These are phyloP conservation scores for Dicaeum eximium DNA, from an alignment of 2,113 vertebrate genomes.

Conservation along the genomic window DNA sequence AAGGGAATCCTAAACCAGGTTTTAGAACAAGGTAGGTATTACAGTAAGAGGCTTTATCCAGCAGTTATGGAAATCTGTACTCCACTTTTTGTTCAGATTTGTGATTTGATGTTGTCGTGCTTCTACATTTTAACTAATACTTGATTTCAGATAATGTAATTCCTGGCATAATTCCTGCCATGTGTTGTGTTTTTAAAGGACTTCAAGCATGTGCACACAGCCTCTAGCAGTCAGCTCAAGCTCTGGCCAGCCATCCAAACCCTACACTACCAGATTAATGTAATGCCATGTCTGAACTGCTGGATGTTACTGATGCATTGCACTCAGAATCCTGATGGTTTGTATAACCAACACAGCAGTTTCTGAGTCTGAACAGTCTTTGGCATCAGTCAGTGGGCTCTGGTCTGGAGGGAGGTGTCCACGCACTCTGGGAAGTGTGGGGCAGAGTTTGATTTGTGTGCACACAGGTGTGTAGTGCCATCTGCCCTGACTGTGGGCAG, in stretches of 20 bases:
- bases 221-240: background rate
- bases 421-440: background rate
- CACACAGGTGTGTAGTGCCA: no score
- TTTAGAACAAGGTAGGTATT: constrained; percentile 3
- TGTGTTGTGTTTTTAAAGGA: background rate
- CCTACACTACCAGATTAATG: background rate
- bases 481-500: background rate
- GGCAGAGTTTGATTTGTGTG: fast-evolving
- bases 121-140: background rate
- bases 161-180: background rate
- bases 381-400: background rate
- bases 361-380: background rate
- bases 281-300: background rate
- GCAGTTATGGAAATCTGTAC: background rate
- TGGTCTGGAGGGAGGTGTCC: background rate
- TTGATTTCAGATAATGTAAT: background rate
- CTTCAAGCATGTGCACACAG: background rate
- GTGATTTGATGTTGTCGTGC: background rate
- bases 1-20: background rate
- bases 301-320: background rate
- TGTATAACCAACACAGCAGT: background rate
- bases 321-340: background rate
- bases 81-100: background rate
- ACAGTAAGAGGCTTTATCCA: background rate
- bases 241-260: background rate